Percentiles rank a stretch among this genome's conserved stretches.
These are phyloP conservation scores for Vesta saturnalis DNA, from an alignment of 2,888 invertebrate species.

Conservation along the genomic window DNA sequence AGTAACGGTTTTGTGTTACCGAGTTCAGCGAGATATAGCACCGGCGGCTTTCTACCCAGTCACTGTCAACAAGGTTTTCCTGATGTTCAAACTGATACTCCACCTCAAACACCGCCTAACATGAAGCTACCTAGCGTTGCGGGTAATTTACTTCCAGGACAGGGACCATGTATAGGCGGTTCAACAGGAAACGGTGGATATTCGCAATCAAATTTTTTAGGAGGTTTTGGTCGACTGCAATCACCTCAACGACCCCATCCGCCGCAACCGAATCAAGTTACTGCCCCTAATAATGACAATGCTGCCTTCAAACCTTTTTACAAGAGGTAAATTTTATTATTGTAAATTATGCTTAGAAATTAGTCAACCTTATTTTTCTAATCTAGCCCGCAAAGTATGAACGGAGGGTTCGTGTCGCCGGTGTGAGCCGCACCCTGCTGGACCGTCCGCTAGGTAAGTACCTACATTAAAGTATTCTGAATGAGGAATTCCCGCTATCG, in stretches of 20 bases:
- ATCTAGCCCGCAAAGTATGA: slow-evolving; percentile 74
- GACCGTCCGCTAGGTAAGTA: slow-evolving; percentile 57
- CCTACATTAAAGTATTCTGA: slow-evolving; percentile 54
- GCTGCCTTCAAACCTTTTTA: slow-evolving; percentile 91
- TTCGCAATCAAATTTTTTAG: slow-evolving; percentile 64
- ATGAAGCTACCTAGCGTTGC: slow-evolving; percentile 88
- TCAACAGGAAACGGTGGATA: slow-evolving; percentile 67
- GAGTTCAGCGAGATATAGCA: slow-evolving; percentile 57
- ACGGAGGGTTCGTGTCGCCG: slow-evolving; percentile 79
- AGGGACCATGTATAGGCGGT: slow-evolving; percentile 62
- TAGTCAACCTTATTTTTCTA: slow-evolving; percentile 24
- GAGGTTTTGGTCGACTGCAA: slow-evolving; percentile 60
- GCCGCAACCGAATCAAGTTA: slow-evolving; percentile 60
- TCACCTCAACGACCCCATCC: slow-evolving; percentile 61
- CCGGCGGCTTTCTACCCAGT: slow-evolving; percentile 75
- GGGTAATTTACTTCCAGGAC: slow-evolving; percentile 71
- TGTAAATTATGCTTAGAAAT: slow-evolving; percentile 5
- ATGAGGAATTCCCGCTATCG: slow-evolving; percentile 63
- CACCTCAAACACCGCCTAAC: slow-evolving; percentile 93
- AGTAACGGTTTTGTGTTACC: slow-evolving; percentile 68
- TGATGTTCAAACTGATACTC: slow-evolving; percentile 89
- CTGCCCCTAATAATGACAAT: slow-evolving; percentile 62
- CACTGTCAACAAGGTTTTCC: slow-evolving; percentile 80
- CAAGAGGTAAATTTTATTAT: slow-evolving; percentile 76
- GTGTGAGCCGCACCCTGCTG: slow-evolving; percentile 69